These are phyloP conservation scores for Labia minor DNA, from an alignment of 2,888 invertebrate species.

Conservation along the genomic window DNA sequence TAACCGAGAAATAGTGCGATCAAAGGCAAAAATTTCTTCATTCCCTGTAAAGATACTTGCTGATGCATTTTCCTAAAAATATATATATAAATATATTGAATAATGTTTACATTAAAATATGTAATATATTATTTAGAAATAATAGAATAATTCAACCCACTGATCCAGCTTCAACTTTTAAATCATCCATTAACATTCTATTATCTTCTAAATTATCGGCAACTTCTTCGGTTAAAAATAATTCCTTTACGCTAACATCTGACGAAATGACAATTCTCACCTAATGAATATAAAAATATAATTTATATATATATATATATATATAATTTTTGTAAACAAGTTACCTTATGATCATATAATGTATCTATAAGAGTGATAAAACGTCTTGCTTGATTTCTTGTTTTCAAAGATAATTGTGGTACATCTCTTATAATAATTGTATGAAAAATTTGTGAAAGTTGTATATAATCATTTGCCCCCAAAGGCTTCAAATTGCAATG, in stretches of 20 bases:
- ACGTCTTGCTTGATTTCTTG: conserved; percentile 79
- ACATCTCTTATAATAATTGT: conserved; percentile 85
- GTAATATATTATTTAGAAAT: neutral
- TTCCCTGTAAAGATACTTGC: conserved; percentile 94
- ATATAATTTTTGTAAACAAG: too few species aligned
- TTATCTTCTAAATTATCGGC: conserved; percentile 58
- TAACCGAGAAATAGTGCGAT: conserved; percentile 83
- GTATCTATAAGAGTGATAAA: conserved; percentile 97
- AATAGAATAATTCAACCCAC: conserved; percentile 39
- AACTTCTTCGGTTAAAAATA: conserved; percentile 52
- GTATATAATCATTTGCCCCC: conserved; percentile 90
- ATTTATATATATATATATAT: too few species aligned
- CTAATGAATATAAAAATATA: too few species aligned
- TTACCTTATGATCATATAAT: conserved; percentile 85
- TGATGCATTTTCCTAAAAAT: conserved; percentile 55
- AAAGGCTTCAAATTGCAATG: conserved; percentile 59
- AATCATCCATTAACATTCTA: conserved; percentile 88
- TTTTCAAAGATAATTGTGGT: conserved; percentile 65
- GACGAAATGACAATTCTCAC: conserved; percentile 72
- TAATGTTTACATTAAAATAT: neutral
- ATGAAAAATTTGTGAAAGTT: conserved; percentile 86
- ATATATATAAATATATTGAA: conserved; percentile 16
- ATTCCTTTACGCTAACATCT: conserved; percentile 58
- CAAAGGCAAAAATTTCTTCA: conserved; percentile 95
- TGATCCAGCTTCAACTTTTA: conserved; percentile 67